Conservation (phyloP, 2,888 invertebrate genomes). For the Drosophila antonietae region DNA sequence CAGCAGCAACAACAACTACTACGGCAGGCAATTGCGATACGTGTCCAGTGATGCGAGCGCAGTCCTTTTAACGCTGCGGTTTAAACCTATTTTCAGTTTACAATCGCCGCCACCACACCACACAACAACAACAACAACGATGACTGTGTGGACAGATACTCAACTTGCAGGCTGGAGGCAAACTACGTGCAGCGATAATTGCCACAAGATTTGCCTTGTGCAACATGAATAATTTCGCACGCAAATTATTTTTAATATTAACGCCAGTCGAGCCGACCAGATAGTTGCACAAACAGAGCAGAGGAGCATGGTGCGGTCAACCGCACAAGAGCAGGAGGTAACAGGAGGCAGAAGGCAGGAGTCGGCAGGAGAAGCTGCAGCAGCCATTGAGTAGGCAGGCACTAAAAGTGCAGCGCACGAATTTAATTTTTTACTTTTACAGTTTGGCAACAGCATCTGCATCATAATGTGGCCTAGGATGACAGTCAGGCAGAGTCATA, state of each 20-base stretch:
- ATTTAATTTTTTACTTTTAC: slow-evolving; percentile 50
- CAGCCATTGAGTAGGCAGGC: not conserved
- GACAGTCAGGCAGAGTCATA: slow-evolving; percentile 28
- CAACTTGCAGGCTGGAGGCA: slow-evolving; percentile 47
- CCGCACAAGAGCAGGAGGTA: slow-evolving; percentile 16
- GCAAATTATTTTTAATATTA: slow-evolving; percentile 77
- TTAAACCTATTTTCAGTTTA: slow-evolving; percentile 76
- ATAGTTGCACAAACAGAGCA: slow-evolving; percentile 9
- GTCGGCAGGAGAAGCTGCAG: not conserved
- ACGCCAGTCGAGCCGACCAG: slow-evolving; percentile 51
- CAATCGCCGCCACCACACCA: slow-evolving; percentile 56
- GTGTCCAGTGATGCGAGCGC: slow-evolving; percentile 53
- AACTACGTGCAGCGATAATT: slow-evolving; percentile 68
- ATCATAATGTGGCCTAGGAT: slow-evolving; percentile 40
- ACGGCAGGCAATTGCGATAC: slow-evolving; percentile 39
- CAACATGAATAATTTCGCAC: slow-evolving; percentile 76
- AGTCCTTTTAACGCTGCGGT: slow-evolving; percentile 76
- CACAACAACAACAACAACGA: slow-evolving; percentile 15
- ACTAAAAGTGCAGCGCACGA: slow-evolving; percentile 54
- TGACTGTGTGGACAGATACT: slow-evolving; percentile 20
- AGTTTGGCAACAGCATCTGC: slow-evolving; percentile 42
- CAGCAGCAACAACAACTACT: not conserved
- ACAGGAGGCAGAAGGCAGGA: not conserved
- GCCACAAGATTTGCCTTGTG: slow-evolving; percentile 76
- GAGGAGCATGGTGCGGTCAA: slow-evolving; percentile 43